Conservation (phyloP, 2,797 vertebrate species). For the Muscicapa comitata region DNA sequence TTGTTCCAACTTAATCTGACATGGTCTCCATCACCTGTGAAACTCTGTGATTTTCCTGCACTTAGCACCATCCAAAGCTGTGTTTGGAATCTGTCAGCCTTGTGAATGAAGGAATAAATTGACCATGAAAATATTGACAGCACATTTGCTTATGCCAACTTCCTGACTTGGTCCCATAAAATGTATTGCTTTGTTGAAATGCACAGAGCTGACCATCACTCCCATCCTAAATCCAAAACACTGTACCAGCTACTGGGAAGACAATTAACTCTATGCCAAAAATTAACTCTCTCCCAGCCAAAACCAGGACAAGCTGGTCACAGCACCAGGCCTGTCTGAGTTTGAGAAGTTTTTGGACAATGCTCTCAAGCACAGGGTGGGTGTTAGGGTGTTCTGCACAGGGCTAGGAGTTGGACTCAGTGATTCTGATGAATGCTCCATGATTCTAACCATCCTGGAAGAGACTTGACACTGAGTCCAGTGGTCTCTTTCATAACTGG, state of each 20-base stretch:
- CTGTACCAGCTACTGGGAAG: neutral
- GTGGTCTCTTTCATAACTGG: neutral
- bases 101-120: neutral
- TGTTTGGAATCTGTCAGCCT: neutral
- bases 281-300: neutral
- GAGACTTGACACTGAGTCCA: neutral
- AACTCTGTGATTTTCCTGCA: neutral
- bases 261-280: neutral
- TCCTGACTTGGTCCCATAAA: neutral
- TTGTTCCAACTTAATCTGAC: neutral
- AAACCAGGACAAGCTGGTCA: neutral
- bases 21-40: neutral
- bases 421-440: neutral
- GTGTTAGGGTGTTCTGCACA: neutral
- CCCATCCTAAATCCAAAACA: neutral
- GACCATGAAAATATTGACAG: neutral
- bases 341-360: neutral
- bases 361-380: rapidly evolving
- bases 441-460: neutral
- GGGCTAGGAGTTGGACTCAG: neutral
- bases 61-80: neutral
- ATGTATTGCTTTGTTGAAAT: neutral
- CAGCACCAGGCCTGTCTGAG: neutral
- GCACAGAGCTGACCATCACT: rapidly evolving
- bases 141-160: neutral